Evolutionary conservation across 2,888 invertebrate species (phyloP).

Genomic region (Caradrina kadenii): DNA sequence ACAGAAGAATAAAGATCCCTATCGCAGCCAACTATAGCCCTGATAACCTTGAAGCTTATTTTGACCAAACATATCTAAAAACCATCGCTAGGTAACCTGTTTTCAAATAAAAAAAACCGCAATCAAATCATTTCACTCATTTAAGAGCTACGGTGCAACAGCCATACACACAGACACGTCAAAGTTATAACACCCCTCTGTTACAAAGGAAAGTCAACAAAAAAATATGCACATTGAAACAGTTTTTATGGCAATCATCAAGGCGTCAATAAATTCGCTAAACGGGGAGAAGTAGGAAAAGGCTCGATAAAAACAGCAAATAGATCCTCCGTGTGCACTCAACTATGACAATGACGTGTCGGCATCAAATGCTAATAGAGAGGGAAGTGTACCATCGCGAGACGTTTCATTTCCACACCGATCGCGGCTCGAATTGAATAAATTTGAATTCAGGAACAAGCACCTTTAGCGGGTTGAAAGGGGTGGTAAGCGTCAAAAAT

Average conservation of each 20-base stretch:
- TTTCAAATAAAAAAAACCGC: too few species aligned
- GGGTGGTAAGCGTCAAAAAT: conserved; percentile 59
- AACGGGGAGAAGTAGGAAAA: conserved; percentile 39
- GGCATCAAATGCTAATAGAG: conserved; percentile 80
- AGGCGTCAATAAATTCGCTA: conserved; percentile 43
- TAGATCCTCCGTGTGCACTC: conserved; percentile 62
- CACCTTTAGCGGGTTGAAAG: conserved; percentile 58
- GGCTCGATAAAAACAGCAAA: conserved; percentile 48
- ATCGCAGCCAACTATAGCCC: too few species aligned
- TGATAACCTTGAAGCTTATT: too few species aligned
- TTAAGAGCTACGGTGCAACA: too few species aligned
- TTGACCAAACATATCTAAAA: too few species aligned
- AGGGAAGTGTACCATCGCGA: conserved; percentile 75
- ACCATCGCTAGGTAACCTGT: too few species aligned
- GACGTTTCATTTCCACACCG: conserved; percentile 85
- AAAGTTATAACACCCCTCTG: too few species aligned
- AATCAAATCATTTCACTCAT: too few species aligned
- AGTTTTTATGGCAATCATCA: conserved; percentile 51
- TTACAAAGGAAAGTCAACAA: too few species aligned
- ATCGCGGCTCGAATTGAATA: conserved; percentile 85
- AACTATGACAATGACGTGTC: conserved; percentile 71
- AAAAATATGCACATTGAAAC: conserved; percentile 23
- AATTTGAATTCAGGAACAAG: conserved; percentile 84
- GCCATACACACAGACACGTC: too few species aligned
- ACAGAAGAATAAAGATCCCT: too few species aligned